Conservation (phyloP, 1,140 invertebrate genomes). For the Lepidurus apus region DNA sequence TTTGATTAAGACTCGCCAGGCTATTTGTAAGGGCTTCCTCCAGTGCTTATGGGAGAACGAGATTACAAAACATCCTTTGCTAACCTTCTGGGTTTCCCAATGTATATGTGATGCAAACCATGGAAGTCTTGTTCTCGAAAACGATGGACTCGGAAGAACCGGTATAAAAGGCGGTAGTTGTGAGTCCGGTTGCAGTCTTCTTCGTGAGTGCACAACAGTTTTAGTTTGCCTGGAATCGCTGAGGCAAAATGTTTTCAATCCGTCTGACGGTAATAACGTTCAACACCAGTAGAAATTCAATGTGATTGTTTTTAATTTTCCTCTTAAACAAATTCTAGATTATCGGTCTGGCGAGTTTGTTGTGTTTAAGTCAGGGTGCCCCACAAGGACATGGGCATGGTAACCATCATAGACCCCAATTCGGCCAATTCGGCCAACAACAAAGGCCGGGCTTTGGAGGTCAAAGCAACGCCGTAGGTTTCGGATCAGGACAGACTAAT, state of each 20-base stretch:
- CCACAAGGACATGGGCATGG: neutral
- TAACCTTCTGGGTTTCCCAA: neutral
- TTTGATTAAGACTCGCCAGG: too few species aligned
- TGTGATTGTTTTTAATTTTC: neutral
- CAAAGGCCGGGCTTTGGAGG: neutral
- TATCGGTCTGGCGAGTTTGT: neutral
- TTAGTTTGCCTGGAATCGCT: neutral
- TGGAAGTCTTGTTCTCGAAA: neutral
- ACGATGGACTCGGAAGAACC: neutral
- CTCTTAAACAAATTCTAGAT: neutral
- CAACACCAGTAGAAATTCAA: neutral
- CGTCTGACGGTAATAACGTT: neutral
- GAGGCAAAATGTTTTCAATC: neutral
- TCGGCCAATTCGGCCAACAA: neutral
- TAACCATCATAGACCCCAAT: neutral
- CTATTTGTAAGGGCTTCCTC: too few species aligned
- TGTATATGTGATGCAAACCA: neutral
- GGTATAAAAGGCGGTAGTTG: neutral
- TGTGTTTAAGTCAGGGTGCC: neutral
- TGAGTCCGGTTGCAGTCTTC: neutral
- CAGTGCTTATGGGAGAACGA: neutral
- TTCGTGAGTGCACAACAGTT: neutral
- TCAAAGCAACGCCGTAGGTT: neutral
- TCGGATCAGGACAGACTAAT: neutral
- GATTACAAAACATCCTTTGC: neutral